phyloP scores from a whole-genome alignment of 1,140 invertebrate species.

The Leucophenga varia region DNA sequence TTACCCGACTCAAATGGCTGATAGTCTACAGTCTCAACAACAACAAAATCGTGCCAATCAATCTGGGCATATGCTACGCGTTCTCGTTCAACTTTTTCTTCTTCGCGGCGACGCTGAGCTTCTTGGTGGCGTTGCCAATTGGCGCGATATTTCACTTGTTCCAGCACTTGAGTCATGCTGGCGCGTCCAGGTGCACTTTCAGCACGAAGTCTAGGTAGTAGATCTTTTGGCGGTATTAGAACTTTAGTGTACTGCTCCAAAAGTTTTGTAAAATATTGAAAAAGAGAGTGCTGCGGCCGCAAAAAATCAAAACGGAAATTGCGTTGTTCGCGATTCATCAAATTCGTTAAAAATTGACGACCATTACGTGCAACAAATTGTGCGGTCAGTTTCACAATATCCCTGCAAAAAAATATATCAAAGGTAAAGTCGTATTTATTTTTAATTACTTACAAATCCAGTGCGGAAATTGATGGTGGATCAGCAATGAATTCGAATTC shows the following conservation, averaged over 20 bases:
- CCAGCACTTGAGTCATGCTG: conserved; percentile 76
- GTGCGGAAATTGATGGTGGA: conserved; percentile 97
- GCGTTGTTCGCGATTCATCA: conserved; percentile 97
- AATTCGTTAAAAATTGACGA: conserved; percentile 93
- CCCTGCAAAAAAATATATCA: conserved; percentile 63
- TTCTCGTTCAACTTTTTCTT: conserved; percentile 93
- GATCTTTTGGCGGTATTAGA: conserved; percentile 90
- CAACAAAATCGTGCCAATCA: conserved; percentile 99
- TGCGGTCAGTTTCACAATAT: conserved; percentile 97
- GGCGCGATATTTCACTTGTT: conserved; percentile 90
- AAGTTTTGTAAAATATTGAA: conserved; percentile 97
- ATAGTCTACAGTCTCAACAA: conserved; percentile 99
- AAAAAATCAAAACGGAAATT: conserved; percentile 99
- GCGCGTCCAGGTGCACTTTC: conserved; percentile 64
- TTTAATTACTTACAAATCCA: conserved; percentile 74
- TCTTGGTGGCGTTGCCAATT: conserved; percentile 97
- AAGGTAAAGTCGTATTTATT: not conserved
- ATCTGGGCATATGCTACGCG: conserved; percentile 96
- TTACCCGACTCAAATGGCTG: conserved; percentile 94
- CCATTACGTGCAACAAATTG: conserved; percentile 99
- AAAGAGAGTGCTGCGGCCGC: conserved; percentile 96
- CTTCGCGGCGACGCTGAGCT: conserved; percentile 85
- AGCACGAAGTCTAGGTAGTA: conserved; percentile 76
- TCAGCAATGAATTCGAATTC: conserved; percentile 98
- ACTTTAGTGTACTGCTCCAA: conserved; percentile 98